These are phyloP conservation scores for Sesamia nonagrioides DNA, from an alignment of 1,140 invertebrate species.

Conservation along the genomic window DNA sequence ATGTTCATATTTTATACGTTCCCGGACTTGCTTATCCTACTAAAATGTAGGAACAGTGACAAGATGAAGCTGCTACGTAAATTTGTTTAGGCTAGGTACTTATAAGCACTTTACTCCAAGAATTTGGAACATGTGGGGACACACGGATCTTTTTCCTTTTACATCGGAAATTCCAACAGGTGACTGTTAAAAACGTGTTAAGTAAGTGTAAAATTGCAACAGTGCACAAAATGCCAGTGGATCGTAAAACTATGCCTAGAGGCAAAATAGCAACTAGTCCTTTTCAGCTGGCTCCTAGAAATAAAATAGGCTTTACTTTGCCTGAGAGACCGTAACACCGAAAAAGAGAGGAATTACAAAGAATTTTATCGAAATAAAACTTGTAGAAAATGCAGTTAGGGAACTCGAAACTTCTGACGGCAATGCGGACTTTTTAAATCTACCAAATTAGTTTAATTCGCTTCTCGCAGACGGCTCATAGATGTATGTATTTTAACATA, in stretches of 20 bases:
- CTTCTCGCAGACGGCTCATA: conserved; percentile 2
- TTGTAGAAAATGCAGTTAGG: conserved; percentile 14
- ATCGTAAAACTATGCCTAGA: conserved; percentile 26
- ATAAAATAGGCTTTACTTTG: background rate
- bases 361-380: background rate
- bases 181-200: conserved; percentile 13
- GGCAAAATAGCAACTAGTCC: conserved; percentile 5
- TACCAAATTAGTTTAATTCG: conserved; percentile 4
- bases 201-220: conserved; percentile 31
- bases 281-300: conserved; percentile 2
- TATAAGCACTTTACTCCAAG: background rate
- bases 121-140: background rate
- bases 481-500: conserved; percentile 5
- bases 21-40: conserved; percentile 51
- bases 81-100: conserved; percentile 31
- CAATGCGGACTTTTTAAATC: conserved; percentile 31
- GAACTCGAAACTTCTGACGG: background rate
- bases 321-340: background rate
- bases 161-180: conserved; percentile 4
- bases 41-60: conserved; percentile 34
- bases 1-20: conserved; percentile 69
- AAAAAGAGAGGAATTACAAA: background rate
- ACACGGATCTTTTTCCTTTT: background rate
- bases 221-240: background rate
- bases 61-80: conserved; percentile 5